Percentiles rank a stretch among this genome's conserved stretches.
These are phyloP conservation scores for Thyatira batis DNA, from an alignment of 2,888 invertebrate genomes.

Conservation along the genomic window DNA sequence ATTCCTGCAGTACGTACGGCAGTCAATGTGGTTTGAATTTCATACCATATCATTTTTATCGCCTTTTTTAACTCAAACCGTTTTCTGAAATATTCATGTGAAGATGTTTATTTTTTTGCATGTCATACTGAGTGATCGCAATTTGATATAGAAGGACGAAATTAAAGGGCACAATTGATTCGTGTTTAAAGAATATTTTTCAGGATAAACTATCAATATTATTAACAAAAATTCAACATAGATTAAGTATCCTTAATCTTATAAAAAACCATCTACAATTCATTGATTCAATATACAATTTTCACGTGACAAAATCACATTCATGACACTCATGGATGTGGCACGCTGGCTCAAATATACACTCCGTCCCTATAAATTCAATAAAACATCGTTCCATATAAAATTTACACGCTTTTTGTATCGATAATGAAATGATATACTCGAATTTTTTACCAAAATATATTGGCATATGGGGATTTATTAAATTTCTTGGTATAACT, in stretches of 20 bases:
- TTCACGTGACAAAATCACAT: background rate
- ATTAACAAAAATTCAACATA: no score
- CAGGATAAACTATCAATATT: no score
- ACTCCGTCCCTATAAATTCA: background rate
- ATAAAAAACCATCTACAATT: background rate
- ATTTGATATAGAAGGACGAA: no score
- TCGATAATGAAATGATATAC: background rate
- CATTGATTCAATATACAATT: background rate
- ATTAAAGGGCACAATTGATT: no score
- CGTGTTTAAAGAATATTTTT: no score
- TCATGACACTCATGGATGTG: background rate
- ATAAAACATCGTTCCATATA: background rate
- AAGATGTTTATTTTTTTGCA: background rate
- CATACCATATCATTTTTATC: constrained; percentile 18
- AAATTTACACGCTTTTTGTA: background rate
- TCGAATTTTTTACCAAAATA: background rate
- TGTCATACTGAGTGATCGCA: background rate
- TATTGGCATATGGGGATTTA: background rate
- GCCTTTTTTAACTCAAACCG: constrained; percentile 25
- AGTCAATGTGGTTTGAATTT: constrained; percentile 29
- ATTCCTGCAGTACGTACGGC: constrained; percentile 7
- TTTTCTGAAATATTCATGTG: constrained; percentile 11
- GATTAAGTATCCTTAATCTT: background rate
- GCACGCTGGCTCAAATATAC: background rate
- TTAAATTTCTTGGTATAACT: background rate